A percentile compares a stretch with the other conserved stretches of the same genome.
Evolutionary conservation across 2,888 invertebrate genomes (phyloP).

Genomic region (Archaeoteleia sp.): DNA sequence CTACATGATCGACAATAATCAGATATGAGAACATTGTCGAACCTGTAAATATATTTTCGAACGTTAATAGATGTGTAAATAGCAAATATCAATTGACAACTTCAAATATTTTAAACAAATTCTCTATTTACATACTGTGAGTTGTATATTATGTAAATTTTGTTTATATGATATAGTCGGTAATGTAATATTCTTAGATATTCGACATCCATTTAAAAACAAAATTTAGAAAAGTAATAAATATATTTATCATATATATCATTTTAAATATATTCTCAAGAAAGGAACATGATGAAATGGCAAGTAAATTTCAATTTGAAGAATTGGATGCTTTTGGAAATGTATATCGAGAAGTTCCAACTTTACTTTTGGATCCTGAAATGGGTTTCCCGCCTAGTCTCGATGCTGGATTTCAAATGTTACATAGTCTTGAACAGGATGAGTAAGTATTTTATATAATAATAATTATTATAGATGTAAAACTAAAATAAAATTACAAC

Average conservation of each 20-base stretch:
- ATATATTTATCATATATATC: slow-evolving; percentile 4
- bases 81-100: no score
- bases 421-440: slow-evolving; percentile 80
- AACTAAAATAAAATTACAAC: slow-evolving; percentile 1
- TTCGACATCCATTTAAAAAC: background rate
- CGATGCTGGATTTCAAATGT: slow-evolving; percentile 81
- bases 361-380: slow-evolving; percentile 72
- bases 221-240: background rate
- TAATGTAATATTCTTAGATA: no score
- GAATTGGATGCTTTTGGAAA: slow-evolving; percentile 71
- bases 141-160: no score
- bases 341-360: slow-evolving; percentile 70
- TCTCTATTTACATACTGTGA: no score
- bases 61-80: no score
- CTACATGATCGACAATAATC: no score
- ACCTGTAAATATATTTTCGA: no score
- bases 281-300: slow-evolving; percentile 69
- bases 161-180: no score
- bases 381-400: slow-evolving; percentile 76
- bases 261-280: slow-evolving; percentile 50
- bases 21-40: slow-evolving; percentile 17
- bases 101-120: no score
- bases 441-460: no score
- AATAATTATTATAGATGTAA: slow-evolving; percentile 9
- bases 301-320: slow-evolving; percentile 69